These are phyloP conservation scores for Dysdera silvatica DNA, from an alignment of 1,140 invertebrate species.

Conservation along the genomic window DNA sequence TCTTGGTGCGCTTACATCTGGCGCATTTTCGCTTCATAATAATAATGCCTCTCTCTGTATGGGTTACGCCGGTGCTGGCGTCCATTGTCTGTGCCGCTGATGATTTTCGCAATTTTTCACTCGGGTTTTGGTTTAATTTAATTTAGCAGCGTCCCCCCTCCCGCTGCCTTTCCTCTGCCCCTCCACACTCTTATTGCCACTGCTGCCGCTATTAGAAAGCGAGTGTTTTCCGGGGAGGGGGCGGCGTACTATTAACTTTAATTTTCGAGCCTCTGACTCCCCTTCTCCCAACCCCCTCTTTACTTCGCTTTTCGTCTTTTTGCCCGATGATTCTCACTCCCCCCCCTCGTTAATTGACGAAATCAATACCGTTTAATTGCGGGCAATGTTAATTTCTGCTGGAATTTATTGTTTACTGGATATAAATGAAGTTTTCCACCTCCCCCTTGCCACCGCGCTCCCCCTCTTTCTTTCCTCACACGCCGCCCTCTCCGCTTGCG, in stretches of 20 bases:
- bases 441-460: too few relatives aligned
- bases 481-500: too few relatives aligned
- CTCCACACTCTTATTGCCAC: not conserved
- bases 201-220: not conserved
- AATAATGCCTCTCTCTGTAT: conserved; percentile 25
- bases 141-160: conserved; percentile 17
- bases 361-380: conserved; percentile 32
- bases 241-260: too few relatives aligned
- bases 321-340: not conserved
- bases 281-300: not conserved
- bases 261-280: too few relatives aligned
- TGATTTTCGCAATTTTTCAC: conserved; percentile 31
- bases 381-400: conserved; percentile 29
- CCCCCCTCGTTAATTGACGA: conserved; percentile 29
- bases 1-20: too few relatives aligned
- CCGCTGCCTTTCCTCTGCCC: not conserved
- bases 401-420: conserved; percentile 31
- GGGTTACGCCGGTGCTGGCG: not conserved
- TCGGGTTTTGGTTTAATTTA: conserved; percentile 29
- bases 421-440: conserved; percentile 32
- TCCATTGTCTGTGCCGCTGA: conserved; percentile 10
- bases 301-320: conserved; percentile 18
- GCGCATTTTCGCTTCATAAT: conserved; percentile 26
- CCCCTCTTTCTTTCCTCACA: too few relatives aligned
- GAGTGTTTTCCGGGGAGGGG: too few relatives aligned